These are phyloP conservation scores for Cynopterus sphinx DNA, from an alignment of 2,797 vertebrate genomes.

Conservation along the genomic window DNA sequence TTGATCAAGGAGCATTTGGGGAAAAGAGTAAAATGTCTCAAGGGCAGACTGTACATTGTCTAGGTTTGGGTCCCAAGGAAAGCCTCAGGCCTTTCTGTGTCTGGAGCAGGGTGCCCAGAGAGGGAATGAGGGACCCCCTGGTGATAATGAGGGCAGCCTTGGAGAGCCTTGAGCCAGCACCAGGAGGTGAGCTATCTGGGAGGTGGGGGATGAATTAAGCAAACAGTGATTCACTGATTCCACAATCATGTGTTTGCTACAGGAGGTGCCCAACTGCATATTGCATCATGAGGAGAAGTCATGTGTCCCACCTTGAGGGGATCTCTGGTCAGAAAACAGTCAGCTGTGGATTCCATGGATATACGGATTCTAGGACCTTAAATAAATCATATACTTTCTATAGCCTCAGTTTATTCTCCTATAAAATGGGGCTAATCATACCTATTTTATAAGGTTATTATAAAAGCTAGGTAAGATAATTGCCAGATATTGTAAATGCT, in stretches of 20 bases:
- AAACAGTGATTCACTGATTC: background rate
- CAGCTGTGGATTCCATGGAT: background rate
- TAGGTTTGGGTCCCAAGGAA: background rate
- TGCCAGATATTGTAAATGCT: background rate
- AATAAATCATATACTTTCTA: background rate
- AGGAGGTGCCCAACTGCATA: rapidly evolving
- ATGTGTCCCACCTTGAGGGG: background rate
- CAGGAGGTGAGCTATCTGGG: background rate
- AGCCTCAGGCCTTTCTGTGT: background rate
- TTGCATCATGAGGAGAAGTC: background rate
- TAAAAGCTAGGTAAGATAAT: background rate
- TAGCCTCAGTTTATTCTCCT: background rate
- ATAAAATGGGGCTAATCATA: background rate
- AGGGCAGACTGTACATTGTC: background rate
- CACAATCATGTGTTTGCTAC: rapidly evolving
- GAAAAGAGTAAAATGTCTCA: background rate
- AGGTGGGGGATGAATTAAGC: background rate
- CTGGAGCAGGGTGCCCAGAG: background rate
- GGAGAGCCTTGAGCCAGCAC: background rate
- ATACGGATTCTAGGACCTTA: background rate
- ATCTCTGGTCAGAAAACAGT: background rate
- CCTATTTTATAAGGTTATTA: background rate
- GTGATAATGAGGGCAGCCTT: background rate
- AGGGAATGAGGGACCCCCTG: background rate
- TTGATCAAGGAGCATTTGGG: background rate